phyloP scores from a whole-genome alignment of 2,797 vertebrate genomes.

The Chanos chanos region DNA sequence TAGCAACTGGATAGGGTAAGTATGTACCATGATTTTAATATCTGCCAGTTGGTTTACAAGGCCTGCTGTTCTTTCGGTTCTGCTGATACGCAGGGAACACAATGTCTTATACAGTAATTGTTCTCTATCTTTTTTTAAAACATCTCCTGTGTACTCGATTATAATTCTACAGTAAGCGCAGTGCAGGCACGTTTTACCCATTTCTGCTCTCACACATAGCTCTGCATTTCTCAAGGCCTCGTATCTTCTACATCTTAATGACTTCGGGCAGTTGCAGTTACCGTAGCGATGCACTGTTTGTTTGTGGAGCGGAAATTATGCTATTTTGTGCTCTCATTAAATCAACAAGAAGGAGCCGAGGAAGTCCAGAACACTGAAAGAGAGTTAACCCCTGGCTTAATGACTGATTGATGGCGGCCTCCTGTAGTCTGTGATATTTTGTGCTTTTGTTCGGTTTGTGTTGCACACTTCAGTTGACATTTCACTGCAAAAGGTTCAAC shows the following conservation, averaged over 20 bases:
- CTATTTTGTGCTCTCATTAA: neutral
- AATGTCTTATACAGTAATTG: no score
- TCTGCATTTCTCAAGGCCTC: neutral
- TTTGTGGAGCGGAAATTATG: constrained; percentile 19
- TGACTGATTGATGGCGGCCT: constrained; percentile 14
- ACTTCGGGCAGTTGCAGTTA: constrained; percentile 9
- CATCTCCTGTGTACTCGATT: no score
- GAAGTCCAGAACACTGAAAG: neutral
- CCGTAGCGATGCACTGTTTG: constrained; percentile 7
- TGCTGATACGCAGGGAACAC: neutral
- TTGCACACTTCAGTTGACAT: constrained; percentile 6
- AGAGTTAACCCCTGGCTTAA: neutral
- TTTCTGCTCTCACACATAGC: neutral
- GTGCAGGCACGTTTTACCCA: neutral
- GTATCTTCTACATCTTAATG: constrained; percentile 29
- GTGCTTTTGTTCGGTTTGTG: neutral
- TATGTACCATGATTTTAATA: neutral
- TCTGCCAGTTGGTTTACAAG: neutral
- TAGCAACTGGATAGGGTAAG: neutral
- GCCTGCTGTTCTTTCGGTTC: neutral
- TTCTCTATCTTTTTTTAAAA: no score
- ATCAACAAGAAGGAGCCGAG: neutral
- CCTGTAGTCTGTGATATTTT: constrained; percentile 17
- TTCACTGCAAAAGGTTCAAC: constrained; percentile 7
- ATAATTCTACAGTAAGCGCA: no score